Percentiles rank a stretch among this genome's conserved stretches.
Conservation (phyloP, 2,888 invertebrate genomes). For the Siphlonurus alternatus region DNA sequence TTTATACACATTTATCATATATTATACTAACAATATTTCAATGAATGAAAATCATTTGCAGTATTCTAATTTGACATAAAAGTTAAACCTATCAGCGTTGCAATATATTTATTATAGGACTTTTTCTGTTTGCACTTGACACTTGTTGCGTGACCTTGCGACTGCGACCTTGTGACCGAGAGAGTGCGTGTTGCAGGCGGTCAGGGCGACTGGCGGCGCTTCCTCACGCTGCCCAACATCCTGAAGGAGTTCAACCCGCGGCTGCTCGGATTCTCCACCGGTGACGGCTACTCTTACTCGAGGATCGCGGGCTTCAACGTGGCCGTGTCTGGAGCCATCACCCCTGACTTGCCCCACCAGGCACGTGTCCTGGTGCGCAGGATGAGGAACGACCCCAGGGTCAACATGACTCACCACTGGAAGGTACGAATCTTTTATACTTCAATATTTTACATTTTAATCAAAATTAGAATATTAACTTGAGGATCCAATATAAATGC, state of each 20-base stretch:
- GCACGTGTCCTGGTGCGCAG: slow-evolving; percentile 34
- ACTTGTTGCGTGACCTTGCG: no score
- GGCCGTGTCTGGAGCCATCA: slow-evolving; percentile 40
- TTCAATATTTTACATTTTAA: no score
- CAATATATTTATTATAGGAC: background rate
- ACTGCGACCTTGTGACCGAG: no score
- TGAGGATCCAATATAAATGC: no score
- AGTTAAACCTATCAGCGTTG: background rate
- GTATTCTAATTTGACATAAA: no score
- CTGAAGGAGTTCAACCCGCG: slow-evolving; percentile 14
- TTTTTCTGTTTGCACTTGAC: background rate
- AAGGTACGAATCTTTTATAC: slow-evolving; percentile 28
- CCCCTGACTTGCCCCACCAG: slow-evolving; percentile 38
- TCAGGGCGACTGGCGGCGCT: slow-evolving; percentile 11
- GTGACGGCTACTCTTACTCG: slow-evolving; percentile 13
- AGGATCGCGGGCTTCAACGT: slow-evolving; percentile 35
- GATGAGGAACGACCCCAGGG: slow-evolving; percentile 32
- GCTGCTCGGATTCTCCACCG: slow-evolving; percentile 18
- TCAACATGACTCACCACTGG: slow-evolving; percentile 39
- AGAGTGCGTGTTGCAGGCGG: slow-evolving; percentile 12
- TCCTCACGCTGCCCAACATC: slow-evolving; percentile 12
- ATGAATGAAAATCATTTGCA: no score
- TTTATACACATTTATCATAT: no score
- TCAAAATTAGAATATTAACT: no score
- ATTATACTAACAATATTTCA: no score